A percentile compares a stretch with the other conserved stretches of the same genome.
These are phyloP conservation scores for Otocyon megalotis DNA, from an alignment of 2,113 vertebrate genomes.

Conservation along the genomic window DNA sequence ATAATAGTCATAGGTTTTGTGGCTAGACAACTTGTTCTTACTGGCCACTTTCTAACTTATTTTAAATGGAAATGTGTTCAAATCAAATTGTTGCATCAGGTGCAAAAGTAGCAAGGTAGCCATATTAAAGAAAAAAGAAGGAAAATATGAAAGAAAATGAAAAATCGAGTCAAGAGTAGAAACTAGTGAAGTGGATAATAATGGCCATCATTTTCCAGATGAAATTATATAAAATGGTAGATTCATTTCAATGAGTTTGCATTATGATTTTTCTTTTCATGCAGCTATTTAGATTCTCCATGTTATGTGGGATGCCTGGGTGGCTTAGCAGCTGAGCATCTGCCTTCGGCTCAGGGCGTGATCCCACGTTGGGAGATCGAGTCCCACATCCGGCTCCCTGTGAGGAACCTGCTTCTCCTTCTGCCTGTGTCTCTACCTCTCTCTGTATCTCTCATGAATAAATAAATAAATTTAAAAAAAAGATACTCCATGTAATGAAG, in stretches of 20 bases:
- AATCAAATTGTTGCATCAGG: background rate
- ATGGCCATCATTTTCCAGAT: background rate
- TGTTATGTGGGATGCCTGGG: no score
- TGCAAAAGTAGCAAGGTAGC: background rate
- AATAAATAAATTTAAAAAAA: no score
- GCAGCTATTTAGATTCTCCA: background rate
- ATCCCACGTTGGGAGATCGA: no score
- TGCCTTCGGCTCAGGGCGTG: no score
- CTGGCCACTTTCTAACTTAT: background rate
- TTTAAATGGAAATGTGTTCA: constrained; percentile 21
- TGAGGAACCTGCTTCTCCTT: no score
- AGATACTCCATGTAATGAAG: background rate
- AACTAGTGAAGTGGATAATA: background rate
- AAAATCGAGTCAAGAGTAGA: constrained; percentile 14
- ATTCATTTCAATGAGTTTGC: background rate
- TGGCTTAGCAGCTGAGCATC: no score
- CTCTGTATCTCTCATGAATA: no score
- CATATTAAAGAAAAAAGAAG: background rate
- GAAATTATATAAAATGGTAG: background rate
- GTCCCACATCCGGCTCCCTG: no score
- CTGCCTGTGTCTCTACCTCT: no score
- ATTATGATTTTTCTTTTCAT: background rate
- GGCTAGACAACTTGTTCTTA: background rate
- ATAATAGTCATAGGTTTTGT: background rate
- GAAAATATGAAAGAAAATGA: background rate